Base-by-base conservation (phyloP, 2,888 invertebrate genomes). In the Temnothorax rugatulus region DNA sequence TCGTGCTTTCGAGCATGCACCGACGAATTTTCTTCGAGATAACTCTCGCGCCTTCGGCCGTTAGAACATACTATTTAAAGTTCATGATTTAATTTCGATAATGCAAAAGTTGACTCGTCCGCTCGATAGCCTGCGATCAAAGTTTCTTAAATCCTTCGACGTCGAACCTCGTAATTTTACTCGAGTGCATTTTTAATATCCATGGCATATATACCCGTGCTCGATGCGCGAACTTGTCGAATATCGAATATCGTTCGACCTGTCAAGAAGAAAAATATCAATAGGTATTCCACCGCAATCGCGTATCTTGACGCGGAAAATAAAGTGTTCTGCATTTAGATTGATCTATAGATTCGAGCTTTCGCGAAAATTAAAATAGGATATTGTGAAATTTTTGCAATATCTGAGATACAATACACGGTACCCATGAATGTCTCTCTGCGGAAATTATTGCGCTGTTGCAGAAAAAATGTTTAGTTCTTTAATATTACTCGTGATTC, bases 81-180 rank as follows among this genome's bases (percentile, higher is more conserved):
- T 83, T 85, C 77, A 59, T 71, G 73, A 85, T 85, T 83, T 83
- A 85, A 85, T 83, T 85, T 73, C 77, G 85, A 85, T 84, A 84
- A 85, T 81, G 83, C 38, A 47, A 85, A 83, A 85, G 83, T 85
- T 77, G 61, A 85, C 83, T 85, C 83, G 57, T 25, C 57, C 82
- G 64, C 68, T 63, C 63, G 82, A 82, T 85, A 64, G 59, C 41
- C 21, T 29, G 57, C 63, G 83, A 85, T 83, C 50, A 61, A 84
- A 85, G 68, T 84, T 84, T 68, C 77, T 77, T 21, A 75, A 29
- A 59, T 71, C 47, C 11, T 41, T 21, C 47, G 21, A 59, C 59
- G 54, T 34, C 44, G 59, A 25, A 47, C 50, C 52, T 52, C 13
- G 73, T 75, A 84, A 86, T 84, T 84, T 84, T 54, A 38, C 71